Conservation (phyloP, 2,888 invertebrate genomes). For the Acanthoscelides obtectus region DNA sequence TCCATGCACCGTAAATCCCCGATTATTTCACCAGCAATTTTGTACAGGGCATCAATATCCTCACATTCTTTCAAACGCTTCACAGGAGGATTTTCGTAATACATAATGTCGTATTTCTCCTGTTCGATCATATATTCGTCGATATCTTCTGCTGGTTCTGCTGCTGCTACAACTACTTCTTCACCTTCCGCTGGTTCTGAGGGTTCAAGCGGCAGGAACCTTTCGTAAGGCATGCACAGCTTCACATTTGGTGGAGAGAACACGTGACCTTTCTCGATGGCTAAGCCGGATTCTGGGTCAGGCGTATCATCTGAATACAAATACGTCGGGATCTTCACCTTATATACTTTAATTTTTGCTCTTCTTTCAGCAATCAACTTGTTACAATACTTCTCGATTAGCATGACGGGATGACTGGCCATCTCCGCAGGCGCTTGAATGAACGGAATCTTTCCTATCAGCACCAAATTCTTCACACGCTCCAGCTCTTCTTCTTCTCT, state of each 20-base stretch:
- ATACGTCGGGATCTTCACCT: conserved; percentile 41
- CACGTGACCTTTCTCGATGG: conserved; percentile 47
- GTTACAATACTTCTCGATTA: conserved; percentile 55
- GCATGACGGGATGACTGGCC: conserved; percentile 63
- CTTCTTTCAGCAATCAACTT: conserved; percentile 50
- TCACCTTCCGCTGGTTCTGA: conserved; percentile 42
- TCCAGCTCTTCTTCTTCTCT: conserved; percentile 62
- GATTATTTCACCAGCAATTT: neutral
- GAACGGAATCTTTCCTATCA: conserved; percentile 62
- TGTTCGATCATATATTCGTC: conserved; percentile 56
- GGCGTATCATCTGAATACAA: conserved; percentile 45
- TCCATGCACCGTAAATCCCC: neutral
- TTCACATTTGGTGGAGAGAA: conserved; percentile 42
- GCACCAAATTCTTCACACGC: conserved; percentile 62
- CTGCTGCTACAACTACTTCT: neutral
- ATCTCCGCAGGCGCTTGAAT: conserved; percentile 63
- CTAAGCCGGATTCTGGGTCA: conserved; percentile 44
- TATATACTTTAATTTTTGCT: conserved; percentile 46
- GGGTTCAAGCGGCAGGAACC: conserved; percentile 21
- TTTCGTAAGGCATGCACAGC: conserved; percentile 42
- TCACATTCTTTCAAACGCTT: conserved; percentile 55
- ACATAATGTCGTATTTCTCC: conserved; percentile 56
- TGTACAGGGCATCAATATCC: conserved; percentile 42
- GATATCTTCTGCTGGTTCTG: conserved; percentile 44
- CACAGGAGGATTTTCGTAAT: conserved; percentile 60